Evolutionary conservation across 2,888 invertebrate species (phyloP).

Genomic region (Dasypolia templi): DNA sequence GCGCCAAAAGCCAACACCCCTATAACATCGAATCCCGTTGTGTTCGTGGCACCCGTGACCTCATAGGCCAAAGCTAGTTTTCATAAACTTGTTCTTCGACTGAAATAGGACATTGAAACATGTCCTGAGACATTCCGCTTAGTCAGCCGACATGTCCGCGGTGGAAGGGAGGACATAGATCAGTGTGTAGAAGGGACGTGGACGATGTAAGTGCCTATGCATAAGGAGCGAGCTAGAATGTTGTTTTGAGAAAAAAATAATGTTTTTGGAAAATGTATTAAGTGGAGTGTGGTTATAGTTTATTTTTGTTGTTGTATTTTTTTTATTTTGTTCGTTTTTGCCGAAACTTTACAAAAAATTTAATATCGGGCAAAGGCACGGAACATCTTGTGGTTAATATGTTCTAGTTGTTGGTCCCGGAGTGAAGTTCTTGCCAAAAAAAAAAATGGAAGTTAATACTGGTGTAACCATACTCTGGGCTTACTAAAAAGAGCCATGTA

Average conservation of each 20-base stretch:
- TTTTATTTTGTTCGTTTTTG: not conserved
- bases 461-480: too few relatives aligned
- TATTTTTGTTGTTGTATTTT: not conserved
- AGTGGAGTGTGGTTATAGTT: not conserved
- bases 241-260: not conserved
- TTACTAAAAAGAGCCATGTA: not conserved
- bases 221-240: too few relatives aligned
- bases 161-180: constrained; percentile 59
- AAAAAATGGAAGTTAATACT: not conserved
- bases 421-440: not conserved
- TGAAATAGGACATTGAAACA: constrained; percentile 74
- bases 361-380: not conserved
- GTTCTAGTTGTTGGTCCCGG: too few relatives aligned
- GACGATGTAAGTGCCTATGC: constrained; percentile 28
- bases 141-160: constrained; percentile 65
- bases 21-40: constrained; percentile 41
- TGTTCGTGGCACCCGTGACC: constrained; percentile 15
- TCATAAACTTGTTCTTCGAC: constrained; percentile 60
- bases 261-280: not conserved
- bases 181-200: constrained; percentile 28
- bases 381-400: not conserved
- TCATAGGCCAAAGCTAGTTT: constrained; percentile 49
- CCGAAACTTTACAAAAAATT: not conserved
- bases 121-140: constrained; percentile 77
- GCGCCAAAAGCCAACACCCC: constrained; percentile 1